phyloP scores from a whole-genome alignment of 35 echinoderm and acorn worm genomes.

The Holothuria glaberrima region DNA sequence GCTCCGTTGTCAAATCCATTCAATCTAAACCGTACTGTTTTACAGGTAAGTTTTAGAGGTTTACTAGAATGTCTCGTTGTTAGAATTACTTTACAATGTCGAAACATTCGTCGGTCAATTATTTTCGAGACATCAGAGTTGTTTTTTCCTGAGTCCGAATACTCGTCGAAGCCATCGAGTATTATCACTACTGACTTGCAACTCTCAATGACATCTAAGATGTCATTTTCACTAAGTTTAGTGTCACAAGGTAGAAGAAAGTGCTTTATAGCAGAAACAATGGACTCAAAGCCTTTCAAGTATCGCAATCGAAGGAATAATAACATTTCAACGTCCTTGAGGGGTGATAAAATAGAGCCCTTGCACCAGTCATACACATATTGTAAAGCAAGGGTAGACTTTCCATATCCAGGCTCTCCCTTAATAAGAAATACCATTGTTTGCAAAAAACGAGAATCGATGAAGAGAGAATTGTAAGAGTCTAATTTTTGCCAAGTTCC shows the following conservation, averaged over 20 bases:
- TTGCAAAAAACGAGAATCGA: too few species aligned
- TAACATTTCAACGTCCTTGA: neutral
- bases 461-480: too few species aligned
- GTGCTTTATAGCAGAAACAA: neutral
- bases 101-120: too few species aligned
- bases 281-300: neutral
- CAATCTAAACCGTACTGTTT: too few species aligned
- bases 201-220: neutral
- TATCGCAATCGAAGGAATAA: neutral
- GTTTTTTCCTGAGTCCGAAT: too few species aligned
- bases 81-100: too few species aligned
- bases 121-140: too few species aligned
- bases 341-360: neutral
- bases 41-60: too few species aligned
- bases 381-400: slow-evolving; percentile 5
- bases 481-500: too few species aligned
- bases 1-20: neutral
- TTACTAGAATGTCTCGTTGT: too few species aligned
- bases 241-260: neutral
- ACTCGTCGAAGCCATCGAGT: too few species aligned
- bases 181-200: neutral
- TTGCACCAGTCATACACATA: slow-evolving; percentile 9
- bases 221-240: neutral
- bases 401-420: slow-evolving; percentile 38
- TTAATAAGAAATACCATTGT: neutral